Evolutionary conservation across 2,113 vertebrate species (phyloP).

Genomic region (Lichenostomus cassidix): DNA sequence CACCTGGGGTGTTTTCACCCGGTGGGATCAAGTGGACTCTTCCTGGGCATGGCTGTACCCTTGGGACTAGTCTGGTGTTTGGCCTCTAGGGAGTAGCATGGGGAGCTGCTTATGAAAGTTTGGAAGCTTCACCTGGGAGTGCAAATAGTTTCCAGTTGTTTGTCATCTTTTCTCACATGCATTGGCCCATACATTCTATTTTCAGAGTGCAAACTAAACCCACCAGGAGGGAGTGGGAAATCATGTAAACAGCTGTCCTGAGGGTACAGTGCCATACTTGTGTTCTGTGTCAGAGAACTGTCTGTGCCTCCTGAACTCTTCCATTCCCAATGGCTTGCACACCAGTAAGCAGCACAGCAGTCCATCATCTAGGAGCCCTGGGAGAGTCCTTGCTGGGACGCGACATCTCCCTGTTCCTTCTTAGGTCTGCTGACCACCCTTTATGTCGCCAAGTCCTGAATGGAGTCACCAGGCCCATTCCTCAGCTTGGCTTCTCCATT

Average conservation of each 20-base stretch:
- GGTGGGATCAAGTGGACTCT: not conserved
- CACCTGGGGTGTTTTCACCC: fast-evolving
- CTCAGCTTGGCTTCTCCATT: not conserved
- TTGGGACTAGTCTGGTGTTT: not conserved
- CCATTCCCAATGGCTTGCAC: fast-evolving
- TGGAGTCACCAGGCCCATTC: not conserved
- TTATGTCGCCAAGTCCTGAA: not conserved
- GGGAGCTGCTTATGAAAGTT: not conserved
- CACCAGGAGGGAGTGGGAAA: not conserved
- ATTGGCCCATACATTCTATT: not conserved
- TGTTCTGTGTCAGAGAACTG: not conserved
- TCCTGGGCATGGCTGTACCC: not conserved
- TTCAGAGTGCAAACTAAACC: not conserved
- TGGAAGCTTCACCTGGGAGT: not conserved
- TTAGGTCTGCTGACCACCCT: not conserved
- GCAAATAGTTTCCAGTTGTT: not conserved
- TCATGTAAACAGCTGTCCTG: not conserved
- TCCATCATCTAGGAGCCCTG: not conserved
- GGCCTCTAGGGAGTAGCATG: not conserved
- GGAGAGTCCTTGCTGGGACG: not conserved
- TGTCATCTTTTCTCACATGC: not conserved
- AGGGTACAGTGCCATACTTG: not conserved
- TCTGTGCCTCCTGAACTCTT: not conserved
- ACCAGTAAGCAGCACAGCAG: fast-evolving
- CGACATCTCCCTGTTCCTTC: fast-evolving